Conservation (phyloP, 2,113 vertebrate species). For the Hyperopisus bebe region DNA sequence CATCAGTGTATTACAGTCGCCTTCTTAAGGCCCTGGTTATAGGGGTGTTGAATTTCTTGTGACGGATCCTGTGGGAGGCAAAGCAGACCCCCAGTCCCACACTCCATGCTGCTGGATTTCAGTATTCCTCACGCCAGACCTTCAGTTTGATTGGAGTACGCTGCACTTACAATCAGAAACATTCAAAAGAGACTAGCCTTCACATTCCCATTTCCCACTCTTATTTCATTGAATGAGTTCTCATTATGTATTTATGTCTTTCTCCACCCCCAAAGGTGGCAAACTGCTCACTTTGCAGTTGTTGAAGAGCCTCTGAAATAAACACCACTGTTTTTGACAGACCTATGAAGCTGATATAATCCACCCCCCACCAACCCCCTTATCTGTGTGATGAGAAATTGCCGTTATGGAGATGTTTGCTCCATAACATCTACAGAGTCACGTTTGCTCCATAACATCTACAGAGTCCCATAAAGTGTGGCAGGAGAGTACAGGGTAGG, state of each 20-base stretch:
- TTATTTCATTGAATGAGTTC: background rate
- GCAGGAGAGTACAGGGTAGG: background rate
- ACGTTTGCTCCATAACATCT: background rate
- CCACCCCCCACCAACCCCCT: background rate
- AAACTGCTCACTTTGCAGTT: background rate
- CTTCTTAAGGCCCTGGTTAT: background rate
- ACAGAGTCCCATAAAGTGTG: background rate
- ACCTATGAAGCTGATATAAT: background rate
- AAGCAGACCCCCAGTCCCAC: background rate
- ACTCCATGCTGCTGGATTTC: background rate
- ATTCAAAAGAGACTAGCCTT: background rate
- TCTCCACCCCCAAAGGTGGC: background rate
- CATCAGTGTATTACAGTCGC: background rate
- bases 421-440: background rate
- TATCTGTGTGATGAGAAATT: background rate
- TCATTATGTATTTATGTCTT: background rate
- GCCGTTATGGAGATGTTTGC: background rate
- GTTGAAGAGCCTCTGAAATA: background rate
- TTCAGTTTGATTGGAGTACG: background rate
- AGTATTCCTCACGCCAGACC: background rate
- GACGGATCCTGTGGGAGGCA: background rate
- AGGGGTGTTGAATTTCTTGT: background rate
- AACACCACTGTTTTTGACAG: background rate
- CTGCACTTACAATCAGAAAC: background rate
- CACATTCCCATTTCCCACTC: background rate